Evolutionary conservation across 2,113 vertebrate species (phyloP).

Genomic region (Diglossa brunneiventris): DNA sequence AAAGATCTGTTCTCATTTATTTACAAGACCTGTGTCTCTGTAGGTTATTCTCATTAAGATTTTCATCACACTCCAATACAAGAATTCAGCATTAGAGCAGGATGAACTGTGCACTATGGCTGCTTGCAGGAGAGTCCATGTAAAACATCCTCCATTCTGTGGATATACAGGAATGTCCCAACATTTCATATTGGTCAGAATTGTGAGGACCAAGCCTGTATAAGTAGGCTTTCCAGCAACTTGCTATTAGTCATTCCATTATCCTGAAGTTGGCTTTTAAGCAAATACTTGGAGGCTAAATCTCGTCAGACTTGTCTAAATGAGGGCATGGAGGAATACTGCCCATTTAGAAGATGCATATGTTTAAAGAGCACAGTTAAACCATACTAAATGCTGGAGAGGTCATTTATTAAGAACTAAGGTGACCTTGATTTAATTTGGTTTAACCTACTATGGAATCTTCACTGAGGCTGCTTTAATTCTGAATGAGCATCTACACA

Average conservation of each 20-base stretch:
- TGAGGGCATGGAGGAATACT: not conserved
- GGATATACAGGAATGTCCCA: not conserved
- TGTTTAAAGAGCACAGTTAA: not conserved
- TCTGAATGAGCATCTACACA: not conserved
- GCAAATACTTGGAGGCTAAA: not conserved
- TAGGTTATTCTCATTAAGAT: not conserved
- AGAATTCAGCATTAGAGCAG: not conserved
- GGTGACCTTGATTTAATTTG: not conserved
- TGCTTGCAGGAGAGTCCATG: not conserved
- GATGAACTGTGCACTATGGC: not conserved
- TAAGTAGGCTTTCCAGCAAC: not conserved
- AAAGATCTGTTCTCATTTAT: not conserved
- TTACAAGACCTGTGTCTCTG: not conserved
- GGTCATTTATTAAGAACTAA: not conserved
- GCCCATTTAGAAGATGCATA: not conserved
- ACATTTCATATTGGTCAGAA: not conserved
- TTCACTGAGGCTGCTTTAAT: not conserved
- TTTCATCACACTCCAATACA: not conserved
- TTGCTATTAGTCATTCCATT: not conserved
- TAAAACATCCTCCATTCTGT: not conserved
- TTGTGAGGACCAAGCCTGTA: not conserved
- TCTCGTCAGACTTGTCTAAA: not conserved
- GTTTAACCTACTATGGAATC: not conserved
- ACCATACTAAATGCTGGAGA: not conserved
- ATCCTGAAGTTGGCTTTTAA: not conserved